Evolutionary conservation across 2,113 vertebrate genomes (phyloP).

Genomic region (Chaetura pelagica): DNA sequence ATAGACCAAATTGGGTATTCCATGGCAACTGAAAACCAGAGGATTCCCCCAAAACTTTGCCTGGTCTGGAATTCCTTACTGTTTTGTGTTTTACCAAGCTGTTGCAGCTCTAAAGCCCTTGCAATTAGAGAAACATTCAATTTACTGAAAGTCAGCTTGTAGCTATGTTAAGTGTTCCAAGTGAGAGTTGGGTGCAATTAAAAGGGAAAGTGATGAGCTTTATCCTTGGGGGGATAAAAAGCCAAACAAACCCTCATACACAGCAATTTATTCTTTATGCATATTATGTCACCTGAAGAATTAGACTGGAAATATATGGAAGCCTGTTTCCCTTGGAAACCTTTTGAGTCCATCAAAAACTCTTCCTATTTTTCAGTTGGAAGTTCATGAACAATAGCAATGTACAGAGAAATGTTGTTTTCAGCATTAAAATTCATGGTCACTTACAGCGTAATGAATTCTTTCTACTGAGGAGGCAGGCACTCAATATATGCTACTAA

Average conservation of each 20-base stretch:
- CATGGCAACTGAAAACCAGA: not conserved
- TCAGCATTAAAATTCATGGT: not conserved
- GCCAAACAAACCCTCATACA: rapidly evolving
- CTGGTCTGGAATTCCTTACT: not conserved
- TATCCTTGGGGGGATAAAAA: not conserved
- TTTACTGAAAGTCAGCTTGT: not conserved
- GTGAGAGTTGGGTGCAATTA: constrained; percentile 27
- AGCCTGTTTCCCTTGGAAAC: not conserved
- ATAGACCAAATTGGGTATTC: not conserved
- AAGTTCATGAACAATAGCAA: not conserved
- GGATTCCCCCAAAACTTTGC: not conserved
- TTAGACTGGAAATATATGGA: not conserved
- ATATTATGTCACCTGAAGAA: not conserved
- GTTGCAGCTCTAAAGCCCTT: not conserved
- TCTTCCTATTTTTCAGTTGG: not conserved
- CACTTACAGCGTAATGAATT: constrained; percentile 3
- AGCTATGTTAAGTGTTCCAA: not conserved
- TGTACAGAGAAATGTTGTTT: not conserved
- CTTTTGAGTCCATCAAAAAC: not conserved
- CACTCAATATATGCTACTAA: not conserved
- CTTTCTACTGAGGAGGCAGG: not conserved
- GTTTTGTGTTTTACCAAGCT: not conserved
- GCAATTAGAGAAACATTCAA: not conserved
- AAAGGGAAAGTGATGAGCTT: not conserved
- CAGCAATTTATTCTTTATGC: not conserved